phyloP scores from a whole-genome alignment of 2,888 invertebrate species.

The Choreutis nemorana region DNA sequence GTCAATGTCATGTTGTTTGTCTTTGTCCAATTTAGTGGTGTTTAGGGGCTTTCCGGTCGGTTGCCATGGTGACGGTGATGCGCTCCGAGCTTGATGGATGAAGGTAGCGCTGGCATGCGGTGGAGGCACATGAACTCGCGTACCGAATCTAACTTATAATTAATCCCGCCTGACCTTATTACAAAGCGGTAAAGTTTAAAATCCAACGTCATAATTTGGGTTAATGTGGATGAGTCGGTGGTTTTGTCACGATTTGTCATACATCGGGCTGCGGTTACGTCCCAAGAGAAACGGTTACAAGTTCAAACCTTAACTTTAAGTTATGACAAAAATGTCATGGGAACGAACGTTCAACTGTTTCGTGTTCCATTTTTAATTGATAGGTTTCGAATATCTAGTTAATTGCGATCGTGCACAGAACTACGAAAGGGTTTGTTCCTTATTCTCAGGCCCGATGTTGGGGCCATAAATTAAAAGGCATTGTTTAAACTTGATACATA shows the following conservation, averaged over 20 bases:
- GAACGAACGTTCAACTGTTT: constrained; percentile 38
- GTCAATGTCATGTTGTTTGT: too few species aligned
- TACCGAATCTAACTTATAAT: too few species aligned
- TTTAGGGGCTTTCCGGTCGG: constrained; percentile 50
- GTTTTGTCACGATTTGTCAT: constrained; percentile 66
- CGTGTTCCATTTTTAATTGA: constrained; percentile 22
- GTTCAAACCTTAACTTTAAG: constrained; percentile 39
- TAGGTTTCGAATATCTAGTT: constrained; percentile 25
- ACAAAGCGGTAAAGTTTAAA: not conserved
- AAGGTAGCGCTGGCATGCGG: constrained; percentile 47
- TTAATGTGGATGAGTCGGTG: constrained; percentile 46
- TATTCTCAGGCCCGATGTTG: too few species aligned
- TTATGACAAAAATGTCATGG: constrained; percentile 56
- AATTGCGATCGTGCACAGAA: constrained; percentile 31
- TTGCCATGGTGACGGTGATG: constrained; percentile 55
- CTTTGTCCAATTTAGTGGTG: constrained; percentile 33
- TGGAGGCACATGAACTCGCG: constrained; percentile 43
- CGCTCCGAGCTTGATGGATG: constrained; percentile 61
- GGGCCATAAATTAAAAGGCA: too few species aligned
- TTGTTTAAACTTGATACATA: too few species aligned
- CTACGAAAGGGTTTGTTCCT: constrained; percentile 19
- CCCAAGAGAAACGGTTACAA: constrained; percentile 24
- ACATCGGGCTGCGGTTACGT: constrained; percentile 52
- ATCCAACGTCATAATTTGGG: not conserved
- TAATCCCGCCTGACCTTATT: too few species aligned